Conservation (phyloP, 1,140 invertebrate species). For the Meloidogyne floridensis region DNA sequence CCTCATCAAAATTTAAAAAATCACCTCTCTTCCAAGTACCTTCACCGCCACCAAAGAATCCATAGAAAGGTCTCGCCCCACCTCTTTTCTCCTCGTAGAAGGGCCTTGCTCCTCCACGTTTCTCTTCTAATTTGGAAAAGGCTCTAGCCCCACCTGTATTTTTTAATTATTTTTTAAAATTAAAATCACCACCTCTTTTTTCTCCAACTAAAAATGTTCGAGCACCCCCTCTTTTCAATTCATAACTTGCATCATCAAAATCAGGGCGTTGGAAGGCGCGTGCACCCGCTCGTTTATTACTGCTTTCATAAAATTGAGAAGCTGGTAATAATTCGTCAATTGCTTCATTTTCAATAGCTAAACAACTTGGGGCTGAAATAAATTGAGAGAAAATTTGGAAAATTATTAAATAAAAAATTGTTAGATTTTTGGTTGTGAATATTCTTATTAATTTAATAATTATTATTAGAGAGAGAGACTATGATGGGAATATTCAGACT, state of each 20-base stretch:
- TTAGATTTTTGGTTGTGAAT: no score
- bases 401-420: background rate
- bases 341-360: slow-evolving; percentile 4
- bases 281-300: slow-evolving; percentile 19
- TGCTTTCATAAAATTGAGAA: background rate
- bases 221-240: slow-evolving; percentile 1
- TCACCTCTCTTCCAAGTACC: slow-evolving; percentile 24
- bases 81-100: slow-evolving; percentile 23
- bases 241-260: slow-evolving; percentile 8
- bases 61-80: slow-evolving; percentile 24
- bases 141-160: slow-evolving; percentile 2
- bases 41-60: slow-evolving; percentile 11
- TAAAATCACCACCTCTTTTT: background rate
- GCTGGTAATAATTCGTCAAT: background rate
- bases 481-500: no score
- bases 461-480: no score
- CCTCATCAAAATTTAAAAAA: no score
- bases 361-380: background rate
- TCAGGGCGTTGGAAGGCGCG: background rate
- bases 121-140: slow-evolving; percentile 11
- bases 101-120: slow-evolving; percentile 22
- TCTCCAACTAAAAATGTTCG: background rate
- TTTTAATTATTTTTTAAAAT: background rate
- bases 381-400: background rate
- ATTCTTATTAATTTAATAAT: no score